Evolutionary conservation across 2,797 vertebrate species (phyloP).

Genomic region (Spea hammondii): DNA sequence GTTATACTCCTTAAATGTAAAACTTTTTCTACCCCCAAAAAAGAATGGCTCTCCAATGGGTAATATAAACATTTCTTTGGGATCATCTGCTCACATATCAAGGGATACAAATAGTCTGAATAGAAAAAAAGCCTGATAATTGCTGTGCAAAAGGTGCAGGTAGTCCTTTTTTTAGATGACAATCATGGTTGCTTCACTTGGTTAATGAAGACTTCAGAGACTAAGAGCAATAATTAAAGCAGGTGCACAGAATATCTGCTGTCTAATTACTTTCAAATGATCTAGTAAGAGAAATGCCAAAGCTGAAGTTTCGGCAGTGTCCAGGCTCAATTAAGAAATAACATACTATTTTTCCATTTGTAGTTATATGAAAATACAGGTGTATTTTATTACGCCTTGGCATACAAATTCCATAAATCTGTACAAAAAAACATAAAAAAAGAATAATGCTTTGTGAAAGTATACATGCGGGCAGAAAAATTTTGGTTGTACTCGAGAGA

Average conservation of each 20-base stretch:
- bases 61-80: slow-evolving; percentile 29
- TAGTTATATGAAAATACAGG: slow-evolving; percentile 30
- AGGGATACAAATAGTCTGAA: slow-evolving; percentile 19
- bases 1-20: no score
- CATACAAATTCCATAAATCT: slow-evolving; percentile 13
- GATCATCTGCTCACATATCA: slow-evolving; percentile 25
- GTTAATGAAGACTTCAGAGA: slow-evolving; percentile 49
- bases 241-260: slow-evolving; percentile 37
- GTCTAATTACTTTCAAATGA: slow-evolving; percentile 43
- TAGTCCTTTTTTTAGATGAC: slow-evolving; percentile 29
- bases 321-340: not conserved
- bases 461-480: not conserved
- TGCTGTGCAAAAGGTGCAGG: slow-evolving; percentile 15
- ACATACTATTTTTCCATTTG: slow-evolving; percentile 1
- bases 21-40: no score
- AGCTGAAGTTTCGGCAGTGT: not conserved
- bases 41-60: not conserved
- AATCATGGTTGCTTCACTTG: slow-evolving; percentile 40
- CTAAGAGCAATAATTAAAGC: slow-evolving; percentile 42
- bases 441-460: slow-evolving; percentile 14
- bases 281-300: slow-evolving; percentile 1
- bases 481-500: slow-evolving; percentile 14
- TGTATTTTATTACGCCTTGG: slow-evolving; percentile 19
- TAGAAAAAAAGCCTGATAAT: slow-evolving; percentile 38
- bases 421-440: slow-evolving; percentile 22